phyloP scores from a whole-genome alignment of 2,888 invertebrate species.

The Gryllus longicercus region DNA sequence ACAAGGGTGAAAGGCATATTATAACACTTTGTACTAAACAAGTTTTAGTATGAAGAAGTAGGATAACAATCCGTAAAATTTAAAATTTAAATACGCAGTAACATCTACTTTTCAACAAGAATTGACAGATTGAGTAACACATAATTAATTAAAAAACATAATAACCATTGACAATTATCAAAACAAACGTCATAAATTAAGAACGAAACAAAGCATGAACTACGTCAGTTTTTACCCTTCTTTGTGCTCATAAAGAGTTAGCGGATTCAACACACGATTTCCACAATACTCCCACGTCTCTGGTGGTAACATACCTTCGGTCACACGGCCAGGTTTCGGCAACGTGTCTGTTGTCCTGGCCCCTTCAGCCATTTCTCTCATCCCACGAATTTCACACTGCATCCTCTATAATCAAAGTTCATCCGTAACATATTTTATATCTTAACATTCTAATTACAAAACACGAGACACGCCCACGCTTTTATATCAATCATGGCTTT shows the following conservation, averaged over 20 bases:
- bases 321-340: slow-evolving; percentile 64
- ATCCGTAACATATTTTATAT: no score
- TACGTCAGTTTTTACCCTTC: background rate
- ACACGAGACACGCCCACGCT: no score
- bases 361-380: slow-evolving; percentile 31
- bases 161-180: slow-evolving; percentile 26
- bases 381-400: slow-evolving; percentile 33
- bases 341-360: slow-evolving; percentile 49
- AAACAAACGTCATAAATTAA: slow-evolving; percentile 19
- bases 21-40: no score
- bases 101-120: no score
- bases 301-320: slow-evolving; percentile 52
- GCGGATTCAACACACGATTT: background rate
- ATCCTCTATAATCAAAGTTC: slow-evolving; percentile 19
- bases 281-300: background rate
- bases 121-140: no score
- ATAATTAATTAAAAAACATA: slow-evolving; percentile 19
- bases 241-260: slow-evolving; percentile 23
- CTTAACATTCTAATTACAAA: no score
- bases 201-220: background rate
- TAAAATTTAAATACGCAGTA: no score
- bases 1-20: slow-evolving; percentile 38
- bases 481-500: no score
- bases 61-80: no score
- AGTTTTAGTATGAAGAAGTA: no score